Base-by-base conservation (phyloP, 2,797 vertebrate species). In the Amniataba percoides region DNA sequence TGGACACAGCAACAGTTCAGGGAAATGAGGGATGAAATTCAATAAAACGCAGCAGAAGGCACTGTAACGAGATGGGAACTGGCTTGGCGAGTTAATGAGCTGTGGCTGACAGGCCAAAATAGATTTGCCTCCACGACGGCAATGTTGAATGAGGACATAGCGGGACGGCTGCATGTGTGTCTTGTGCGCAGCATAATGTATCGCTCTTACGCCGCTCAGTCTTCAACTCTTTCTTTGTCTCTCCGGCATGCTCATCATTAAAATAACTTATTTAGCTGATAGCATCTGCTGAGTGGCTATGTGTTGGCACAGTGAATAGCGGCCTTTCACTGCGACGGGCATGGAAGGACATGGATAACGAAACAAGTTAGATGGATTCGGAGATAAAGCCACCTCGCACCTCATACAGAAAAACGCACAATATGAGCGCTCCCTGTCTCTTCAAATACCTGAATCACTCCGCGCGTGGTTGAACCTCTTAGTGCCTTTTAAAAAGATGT, bases 1-100 rank as follows among this genome's bases (percentile, higher is more conserved):
- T 46, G 55, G 48, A 64, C 43, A 31, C 34, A 31, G 56, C 51
- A 56, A 74, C 69, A 84, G 48, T 68, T 65, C 55, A 14, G 52
- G 76, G 52, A 86, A 89, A 90, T 88, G 88, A 88, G 64, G 67
- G 51, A 55, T 86, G 76, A 85, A 88, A 88, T 91, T 75, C 31
- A 86, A 83, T 88, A 59, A 87, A 84, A 77, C 23, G 7, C 48
- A 66, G 78, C 71, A 81, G 81, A 80, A 64, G 77, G 63, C 55
- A 53, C 23, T 46, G 65, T 49, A 82, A 85, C 51, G 1, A 77
- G 82, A 82, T 53, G 67, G 56, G 59, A 79, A n/a, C 63, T 46
- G 34, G 48, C 70, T 19, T 40, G 68, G 65, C 16, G 34, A 71
- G 63, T 83, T 87, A 89, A 91, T 84, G 85, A 83, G 76, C 74